phyloP scores from a whole-genome alignment of 2,797 vertebrate genomes.

The Pangasius djambal region DNA sequence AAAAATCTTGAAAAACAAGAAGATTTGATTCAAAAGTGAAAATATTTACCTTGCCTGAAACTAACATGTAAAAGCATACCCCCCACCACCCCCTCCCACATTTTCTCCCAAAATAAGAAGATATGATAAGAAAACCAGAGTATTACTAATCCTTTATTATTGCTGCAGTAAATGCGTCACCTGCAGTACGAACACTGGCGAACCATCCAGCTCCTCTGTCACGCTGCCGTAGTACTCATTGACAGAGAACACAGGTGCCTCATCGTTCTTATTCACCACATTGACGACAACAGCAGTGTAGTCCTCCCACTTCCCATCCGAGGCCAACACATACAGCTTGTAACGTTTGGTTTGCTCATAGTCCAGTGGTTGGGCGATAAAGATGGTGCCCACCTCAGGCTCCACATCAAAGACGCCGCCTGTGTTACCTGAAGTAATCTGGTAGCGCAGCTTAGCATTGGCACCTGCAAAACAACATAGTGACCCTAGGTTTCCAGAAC shows the following conservation, averaged over 20 bases:
- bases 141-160: background rate
- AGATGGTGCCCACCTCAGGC: constrained; percentile 86
- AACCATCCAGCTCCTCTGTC: constrained; percentile 84
- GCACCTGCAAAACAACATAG: constrained; percentile 72
- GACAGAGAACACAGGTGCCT: constrained; percentile 85
- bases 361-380: constrained; percentile 85
- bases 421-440: constrained; percentile 86
- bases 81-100: too few relatives aligned
- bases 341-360: constrained; percentile 86
- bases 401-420: constrained; percentile 86
- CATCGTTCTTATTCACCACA: constrained; percentile 89
- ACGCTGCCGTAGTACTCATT: constrained; percentile 88
- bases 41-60: background rate
- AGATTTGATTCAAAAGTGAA: background rate
- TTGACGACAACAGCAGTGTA: constrained; percentile 79
- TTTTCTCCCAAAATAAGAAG: background rate
- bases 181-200: constrained; percentile 88
- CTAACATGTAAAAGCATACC: background rate
- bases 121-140: background rate
- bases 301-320: constrained; percentile 91
- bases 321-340: constrained; percentile 85
- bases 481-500: background rate
- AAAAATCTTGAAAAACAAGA: background rate
- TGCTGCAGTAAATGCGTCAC: constrained; percentile 57
- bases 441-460: constrained; percentile 88